These are phyloP conservation scores for Nephotettix cincticeps DNA, from an alignment of 1,140 invertebrate species.

Conservation along the genomic window DNA sequence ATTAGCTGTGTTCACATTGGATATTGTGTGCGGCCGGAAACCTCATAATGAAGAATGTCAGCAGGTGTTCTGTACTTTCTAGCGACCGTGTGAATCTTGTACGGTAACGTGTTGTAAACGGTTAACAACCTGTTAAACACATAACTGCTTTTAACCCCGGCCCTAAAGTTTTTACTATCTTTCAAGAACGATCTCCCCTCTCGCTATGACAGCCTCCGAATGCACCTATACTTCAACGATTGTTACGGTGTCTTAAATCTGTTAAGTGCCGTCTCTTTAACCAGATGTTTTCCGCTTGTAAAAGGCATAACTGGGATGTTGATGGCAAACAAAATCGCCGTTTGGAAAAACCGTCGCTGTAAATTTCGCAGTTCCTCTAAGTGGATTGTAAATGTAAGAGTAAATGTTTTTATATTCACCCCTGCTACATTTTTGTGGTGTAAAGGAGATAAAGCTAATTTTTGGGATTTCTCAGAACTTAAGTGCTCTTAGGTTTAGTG, in stretches of 20 bases:
- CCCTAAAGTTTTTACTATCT: conserved; percentile 26
- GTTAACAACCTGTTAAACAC: conserved; percentile 25
- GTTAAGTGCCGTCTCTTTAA: neutral
- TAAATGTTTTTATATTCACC: too few relatives aligned
- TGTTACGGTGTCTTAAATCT: conserved; percentile 7
- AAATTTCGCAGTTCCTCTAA: neutral
- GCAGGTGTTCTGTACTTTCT: conserved; percentile 8
- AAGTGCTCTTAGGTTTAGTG: too few relatives aligned
- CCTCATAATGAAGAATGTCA: neutral
- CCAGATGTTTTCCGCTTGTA: conserved; percentile 7
- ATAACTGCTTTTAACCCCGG: conserved; percentile 24
- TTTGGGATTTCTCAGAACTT: too few relatives aligned
- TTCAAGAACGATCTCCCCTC: neutral
- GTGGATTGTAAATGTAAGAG: neutral
- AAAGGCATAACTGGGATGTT: neutral
- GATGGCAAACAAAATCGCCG: neutral
- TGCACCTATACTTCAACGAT: conserved; percentile 3
- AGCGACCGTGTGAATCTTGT: conserved; percentile 7
- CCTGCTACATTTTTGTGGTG: too few relatives aligned
- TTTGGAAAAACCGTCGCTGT: neutral
- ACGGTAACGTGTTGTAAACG: conserved; percentile 6
- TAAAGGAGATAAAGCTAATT: too few relatives aligned
- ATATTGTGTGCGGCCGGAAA: too few relatives aligned
- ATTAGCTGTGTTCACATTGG: too few relatives aligned
- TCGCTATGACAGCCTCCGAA: neutral